These are phyloP conservation scores for Eufriesea mexicana DNA, from an alignment of 1,140 invertebrate genomes.

Conservation along the genomic window DNA sequence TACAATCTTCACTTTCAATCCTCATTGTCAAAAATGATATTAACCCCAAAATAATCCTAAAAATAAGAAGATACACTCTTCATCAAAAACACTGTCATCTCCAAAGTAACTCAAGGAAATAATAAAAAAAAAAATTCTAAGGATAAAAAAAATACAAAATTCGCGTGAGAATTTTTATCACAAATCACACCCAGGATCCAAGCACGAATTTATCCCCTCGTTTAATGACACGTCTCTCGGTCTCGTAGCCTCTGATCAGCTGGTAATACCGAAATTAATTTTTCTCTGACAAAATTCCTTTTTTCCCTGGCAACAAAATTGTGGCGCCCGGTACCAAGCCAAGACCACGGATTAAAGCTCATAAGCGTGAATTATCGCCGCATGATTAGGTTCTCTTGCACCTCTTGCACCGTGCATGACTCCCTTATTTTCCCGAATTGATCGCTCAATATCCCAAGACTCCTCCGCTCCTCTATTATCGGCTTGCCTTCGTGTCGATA, in stretches of 20 bases:
- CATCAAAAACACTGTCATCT: no score
- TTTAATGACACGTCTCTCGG: not conserved
- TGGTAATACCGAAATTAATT: slow-evolving; percentile 12
- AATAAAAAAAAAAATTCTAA: no score
- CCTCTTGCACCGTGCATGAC: not conserved
- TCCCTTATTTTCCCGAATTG: slow-evolving; percentile 22
- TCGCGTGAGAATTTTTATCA: no score
- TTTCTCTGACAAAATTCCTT: no score
- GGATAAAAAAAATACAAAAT: not conserved
- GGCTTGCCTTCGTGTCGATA: slow-evolving; percentile 14
- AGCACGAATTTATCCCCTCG: not conserved
- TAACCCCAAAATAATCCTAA: no score
- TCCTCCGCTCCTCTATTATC: slow-evolving; percentile 27
- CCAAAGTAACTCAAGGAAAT: no score
- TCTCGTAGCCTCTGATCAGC: not conserved
- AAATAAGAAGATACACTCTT: no score
- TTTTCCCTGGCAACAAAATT: no score
- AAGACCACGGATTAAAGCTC: slow-evolving; percentile 2
- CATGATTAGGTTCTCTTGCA: not conserved
- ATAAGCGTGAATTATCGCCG: slow-evolving; percentile 28
- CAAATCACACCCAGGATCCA: not conserved
- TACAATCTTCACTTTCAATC: no score
- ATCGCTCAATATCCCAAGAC: slow-evolving; percentile 44
- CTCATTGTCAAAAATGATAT: no score
- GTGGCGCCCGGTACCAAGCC: not conserved